These are phyloP conservation scores for Synaphobranchus kaupii DNA, from an alignment of 2,797 vertebrate genomes.

Conservation along the genomic window DNA sequence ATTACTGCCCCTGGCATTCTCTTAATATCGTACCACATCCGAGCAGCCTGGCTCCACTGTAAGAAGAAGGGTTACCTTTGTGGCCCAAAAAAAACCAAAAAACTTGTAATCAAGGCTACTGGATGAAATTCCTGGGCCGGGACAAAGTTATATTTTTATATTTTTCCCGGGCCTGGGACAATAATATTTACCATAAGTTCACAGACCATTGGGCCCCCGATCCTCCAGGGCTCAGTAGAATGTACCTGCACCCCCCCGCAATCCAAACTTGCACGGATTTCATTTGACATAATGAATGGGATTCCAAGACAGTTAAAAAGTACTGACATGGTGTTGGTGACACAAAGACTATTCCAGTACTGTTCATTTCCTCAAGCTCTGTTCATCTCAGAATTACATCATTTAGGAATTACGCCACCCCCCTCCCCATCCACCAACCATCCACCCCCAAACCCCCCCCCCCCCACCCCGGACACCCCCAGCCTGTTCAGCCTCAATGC, in stretches of 20 bases:
- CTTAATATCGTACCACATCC: background rate
- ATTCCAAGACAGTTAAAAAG: background rate
- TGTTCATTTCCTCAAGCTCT: background rate
- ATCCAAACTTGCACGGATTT: background rate
- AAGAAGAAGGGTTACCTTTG: background rate
- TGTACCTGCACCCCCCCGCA: too few relatives aligned
- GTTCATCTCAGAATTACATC: background rate
- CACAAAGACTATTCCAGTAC: background rate
- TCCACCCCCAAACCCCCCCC: too few relatives aligned
- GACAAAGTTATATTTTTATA: too few relatives aligned
- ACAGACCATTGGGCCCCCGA: too few relatives aligned
- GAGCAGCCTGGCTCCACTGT: background rate
- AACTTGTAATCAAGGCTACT: background rate
- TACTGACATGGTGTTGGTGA: background rate
- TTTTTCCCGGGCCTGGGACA: too few relatives aligned
- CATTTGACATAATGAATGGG: background rate
- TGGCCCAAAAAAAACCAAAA: background rate
- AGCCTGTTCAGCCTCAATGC: conserved; percentile 37
- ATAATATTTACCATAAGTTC: too few relatives aligned
- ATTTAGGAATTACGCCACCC: background rate
- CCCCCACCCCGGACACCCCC: background rate
- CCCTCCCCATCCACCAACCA: background rate
- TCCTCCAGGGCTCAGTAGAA: too few relatives aligned
- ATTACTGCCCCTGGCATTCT: background rate
- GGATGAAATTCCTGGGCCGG: too few relatives aligned